A percentile compares a stretch with the other conserved stretches of the same genome.
These are phyloP conservation scores for Aporrectodea caliginosa DNA, from an alignment of 1,140 invertebrate species.

Conservation along the genomic window DNA sequence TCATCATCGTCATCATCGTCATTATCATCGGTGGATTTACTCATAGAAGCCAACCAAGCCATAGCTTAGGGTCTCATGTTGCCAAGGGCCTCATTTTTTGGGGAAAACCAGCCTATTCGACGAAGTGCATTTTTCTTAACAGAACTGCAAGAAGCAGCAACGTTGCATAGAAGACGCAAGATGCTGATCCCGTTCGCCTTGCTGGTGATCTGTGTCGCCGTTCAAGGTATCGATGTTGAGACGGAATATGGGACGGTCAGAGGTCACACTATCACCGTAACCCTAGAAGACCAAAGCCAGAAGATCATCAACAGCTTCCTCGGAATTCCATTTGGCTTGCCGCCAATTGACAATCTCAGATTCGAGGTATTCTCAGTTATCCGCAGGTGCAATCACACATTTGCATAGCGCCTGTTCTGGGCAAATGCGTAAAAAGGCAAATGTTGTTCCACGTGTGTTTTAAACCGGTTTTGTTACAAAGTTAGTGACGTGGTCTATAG, in stretches of 20 bases:
- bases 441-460: neutral
- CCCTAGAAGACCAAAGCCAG: neutral
- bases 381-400: neutral
- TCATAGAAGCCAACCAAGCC: no score
- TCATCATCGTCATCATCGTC: neutral
- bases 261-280: neutral
- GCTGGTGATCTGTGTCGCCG: neutral
- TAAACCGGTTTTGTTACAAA: no score
- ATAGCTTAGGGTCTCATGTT: no score
- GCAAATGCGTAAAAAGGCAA: neutral
- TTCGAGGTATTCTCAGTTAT: no score
- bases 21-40: neutral
- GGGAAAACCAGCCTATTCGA: no score
- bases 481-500: no score
- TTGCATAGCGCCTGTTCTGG: neutral
- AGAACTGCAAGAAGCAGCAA: no score
- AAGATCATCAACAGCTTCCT: constrained; percentile 80
- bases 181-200: no score
- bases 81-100: no score
- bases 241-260: neutral
- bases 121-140: no score
- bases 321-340: constrained; percentile 83
- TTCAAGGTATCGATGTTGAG: neutral
- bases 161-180: no score
- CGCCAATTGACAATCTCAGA: constrained; percentile 76